Evolutionary conservation across 2,797 vertebrate species (phyloP).

Genomic region (Cichlasoma orientale): DNA sequence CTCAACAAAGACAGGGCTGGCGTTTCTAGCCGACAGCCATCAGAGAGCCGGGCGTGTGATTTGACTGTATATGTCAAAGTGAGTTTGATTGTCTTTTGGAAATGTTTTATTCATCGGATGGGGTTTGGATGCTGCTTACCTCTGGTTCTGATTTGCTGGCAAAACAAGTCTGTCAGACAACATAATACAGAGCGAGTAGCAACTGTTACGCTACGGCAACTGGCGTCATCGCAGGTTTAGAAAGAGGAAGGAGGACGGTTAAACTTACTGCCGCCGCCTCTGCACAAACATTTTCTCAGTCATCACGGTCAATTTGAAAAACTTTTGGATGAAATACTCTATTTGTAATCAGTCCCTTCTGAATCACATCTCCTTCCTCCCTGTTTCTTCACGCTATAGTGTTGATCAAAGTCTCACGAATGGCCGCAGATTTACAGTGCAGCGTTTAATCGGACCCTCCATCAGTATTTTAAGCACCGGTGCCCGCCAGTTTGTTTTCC

Average conservation of each 20-base stretch:
- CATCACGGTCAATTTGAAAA: not conserved
- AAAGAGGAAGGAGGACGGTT: not conserved
- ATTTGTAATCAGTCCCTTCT: constrained; percentile 8
- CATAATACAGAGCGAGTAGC: constrained; percentile 20
- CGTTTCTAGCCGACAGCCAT: constrained; percentile 56
- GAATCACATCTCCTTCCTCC: not conserved
- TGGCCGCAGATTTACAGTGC: constrained; percentile 11
- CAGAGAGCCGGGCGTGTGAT: constrained; percentile 53
- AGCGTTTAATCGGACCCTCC: constrained; percentile 46
- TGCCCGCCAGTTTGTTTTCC: constrained; percentile 37
- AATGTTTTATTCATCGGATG: constrained; percentile 69
- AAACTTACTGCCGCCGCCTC: not conserved
- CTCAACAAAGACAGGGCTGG: constrained; percentile 30
- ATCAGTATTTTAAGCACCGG: constrained; percentile 35
- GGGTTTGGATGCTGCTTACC: constrained; percentile 35
- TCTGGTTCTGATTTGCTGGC: constrained; percentile 42
- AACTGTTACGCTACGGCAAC: constrained; percentile 7
- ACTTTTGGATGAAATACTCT: constrained; percentile 1
- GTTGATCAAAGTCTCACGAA: constrained; percentile 14
- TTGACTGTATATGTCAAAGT: constrained; percentile 59
- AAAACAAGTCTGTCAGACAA: constrained; percentile 49
- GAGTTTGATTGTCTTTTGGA: constrained; percentile 62
- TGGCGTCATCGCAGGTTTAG: not conserved
- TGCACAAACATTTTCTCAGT: constrained; percentile 12
- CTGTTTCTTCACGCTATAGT: not conserved